phyloP scores from a whole-genome alignment of 35 echinoderm and acorn worm genomes.

The Ophioderma brevispina region DNA sequence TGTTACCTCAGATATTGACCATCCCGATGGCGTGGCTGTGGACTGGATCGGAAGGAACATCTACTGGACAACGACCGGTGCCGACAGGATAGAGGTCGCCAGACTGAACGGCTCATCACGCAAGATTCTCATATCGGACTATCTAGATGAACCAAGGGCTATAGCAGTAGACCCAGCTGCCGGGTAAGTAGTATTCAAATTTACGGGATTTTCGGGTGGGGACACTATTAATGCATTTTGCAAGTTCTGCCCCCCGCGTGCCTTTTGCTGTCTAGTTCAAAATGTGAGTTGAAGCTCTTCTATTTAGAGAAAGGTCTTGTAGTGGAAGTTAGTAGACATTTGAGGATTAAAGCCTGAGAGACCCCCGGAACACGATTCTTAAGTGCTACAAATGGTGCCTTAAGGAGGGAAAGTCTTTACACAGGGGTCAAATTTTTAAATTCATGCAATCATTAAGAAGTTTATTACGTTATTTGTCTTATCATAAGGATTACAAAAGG shows the following conservation, averaged over 20 bases:
- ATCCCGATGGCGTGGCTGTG: conserved; percentile 69
- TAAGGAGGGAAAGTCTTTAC: too few relatives aligned
- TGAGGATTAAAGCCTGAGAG: too few relatives aligned
- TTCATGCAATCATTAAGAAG: too few relatives aligned
- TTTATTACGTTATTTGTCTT: too few relatives aligned
- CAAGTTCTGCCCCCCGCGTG: background rate
- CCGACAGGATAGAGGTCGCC: conserved; percentile 72
- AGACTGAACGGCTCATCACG: conserved; percentile 72
- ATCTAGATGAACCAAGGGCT: conserved; percentile 77
- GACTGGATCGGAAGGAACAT: conserved; percentile 74
- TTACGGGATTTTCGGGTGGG: too few relatives aligned
- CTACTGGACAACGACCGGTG: conserved; percentile 86
- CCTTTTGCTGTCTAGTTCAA: background rate
- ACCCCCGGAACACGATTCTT: too few relatives aligned
- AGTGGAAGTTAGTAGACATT: too few relatives aligned
- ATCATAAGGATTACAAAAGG: too few relatives aligned
- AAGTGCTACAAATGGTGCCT: too few relatives aligned
- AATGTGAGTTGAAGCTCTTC: background rate
- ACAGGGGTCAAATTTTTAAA: too few relatives aligned
- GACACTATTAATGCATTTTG: background rate
- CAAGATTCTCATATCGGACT: conserved; percentile 49
- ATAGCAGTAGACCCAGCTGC: conserved; percentile 70
- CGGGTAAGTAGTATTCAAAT: conserved; percentile 75
- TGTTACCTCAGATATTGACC: background rate
- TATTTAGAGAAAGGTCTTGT: background rate